Conservation (phyloP, 2,888 invertebrate species). For the Linnaemya vulpina region DNA sequence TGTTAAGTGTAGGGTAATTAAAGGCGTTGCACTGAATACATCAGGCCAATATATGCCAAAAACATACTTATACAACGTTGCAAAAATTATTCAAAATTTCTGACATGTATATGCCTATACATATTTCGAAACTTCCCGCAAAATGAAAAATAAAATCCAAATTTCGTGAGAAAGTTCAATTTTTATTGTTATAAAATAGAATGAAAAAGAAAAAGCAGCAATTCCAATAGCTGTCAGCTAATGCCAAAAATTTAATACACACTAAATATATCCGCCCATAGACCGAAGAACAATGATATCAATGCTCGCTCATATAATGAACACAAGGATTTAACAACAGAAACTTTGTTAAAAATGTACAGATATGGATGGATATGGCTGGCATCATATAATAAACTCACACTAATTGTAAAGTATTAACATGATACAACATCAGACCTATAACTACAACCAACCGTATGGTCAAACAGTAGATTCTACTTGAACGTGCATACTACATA, state of each 20-base stretch:
- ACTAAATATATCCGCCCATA: background rate
- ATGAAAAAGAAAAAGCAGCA: background rate
- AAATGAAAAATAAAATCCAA: too few relatives aligned
- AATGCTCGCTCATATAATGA: constrained; percentile 55
- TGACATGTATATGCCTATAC: too few relatives aligned
- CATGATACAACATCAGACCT: constrained; percentile 22
- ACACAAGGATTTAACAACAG: constrained; percentile 59
- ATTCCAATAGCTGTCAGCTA: constrained; percentile 5
- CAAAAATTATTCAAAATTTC: too few relatives aligned
- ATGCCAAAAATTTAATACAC: constrained; percentile 22
- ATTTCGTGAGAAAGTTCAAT: too few relatives aligned
- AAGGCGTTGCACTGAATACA: too few relatives aligned
- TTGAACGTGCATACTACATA: background rate
- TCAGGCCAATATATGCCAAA: too few relatives aligned
- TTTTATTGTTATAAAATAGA: too few relatives aligned
- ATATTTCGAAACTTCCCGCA: too few relatives aligned
- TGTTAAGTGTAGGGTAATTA: too few relatives aligned
- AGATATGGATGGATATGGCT: constrained; percentile 19
- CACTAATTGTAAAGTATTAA: constrained; percentile 33
- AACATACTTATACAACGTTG: too few relatives aligned
- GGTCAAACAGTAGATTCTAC: constrained; percentile 3
- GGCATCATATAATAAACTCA: constrained; percentile 28
- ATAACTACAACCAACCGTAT: constrained; percentile 3
- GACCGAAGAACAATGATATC: constrained; percentile 32
- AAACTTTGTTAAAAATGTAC: constrained; percentile 52